A percentile compares a stretch with the other conserved stretches of the same genome.
phyloP scores from a whole-genome alignment of 2,888 invertebrate genomes.

The Agonopterix arenella region DNA sequence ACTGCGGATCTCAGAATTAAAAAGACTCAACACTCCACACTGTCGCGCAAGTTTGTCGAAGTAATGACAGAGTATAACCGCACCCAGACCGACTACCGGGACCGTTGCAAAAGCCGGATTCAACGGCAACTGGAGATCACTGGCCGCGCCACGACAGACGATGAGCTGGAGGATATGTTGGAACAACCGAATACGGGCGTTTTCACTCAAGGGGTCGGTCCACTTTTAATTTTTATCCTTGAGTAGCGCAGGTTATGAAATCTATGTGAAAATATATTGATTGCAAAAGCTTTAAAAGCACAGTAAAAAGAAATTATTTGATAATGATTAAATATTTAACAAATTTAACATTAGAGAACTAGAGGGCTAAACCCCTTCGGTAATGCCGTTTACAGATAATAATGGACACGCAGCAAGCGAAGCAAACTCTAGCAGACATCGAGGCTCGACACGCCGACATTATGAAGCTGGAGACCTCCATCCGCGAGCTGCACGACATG shows the following conservation, averaged over 20 bases:
- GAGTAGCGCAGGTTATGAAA: too few species aligned
- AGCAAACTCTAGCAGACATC: slow-evolving; percentile 99
- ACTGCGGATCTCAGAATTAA: slow-evolving; percentile 99
- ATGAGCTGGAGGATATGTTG: slow-evolving; percentile 98
- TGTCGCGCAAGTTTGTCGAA: slow-evolving; percentile 99
- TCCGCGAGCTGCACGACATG: slow-evolving; percentile 99
- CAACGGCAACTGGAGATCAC: slow-evolving; percentile 98
- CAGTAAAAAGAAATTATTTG: too few species aligned
- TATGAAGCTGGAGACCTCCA: slow-evolving; percentile 99
- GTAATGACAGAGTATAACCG: slow-evolving; percentile 99
- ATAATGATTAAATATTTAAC: too few species aligned
- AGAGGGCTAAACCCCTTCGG: too few species aligned
- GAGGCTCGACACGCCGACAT: slow-evolving; percentile 99
- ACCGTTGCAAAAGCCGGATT: slow-evolving; percentile 99
- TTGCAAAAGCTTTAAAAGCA: too few species aligned
- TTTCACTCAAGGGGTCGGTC: slow-evolving; percentile 87
- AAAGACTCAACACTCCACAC: slow-evolving; percentile 99
- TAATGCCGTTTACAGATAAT: slow-evolving; percentile 86
- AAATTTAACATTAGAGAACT: too few species aligned
- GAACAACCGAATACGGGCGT: slow-evolving; percentile 99
- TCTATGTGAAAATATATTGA: too few species aligned
- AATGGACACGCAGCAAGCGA: slow-evolving; percentile 99
- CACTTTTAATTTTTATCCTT: neutral
- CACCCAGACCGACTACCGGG: slow-evolving; percentile 99
- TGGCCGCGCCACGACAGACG: slow-evolving; percentile 97